Evolutionary conservation across 92 coral and sea anemone species (phyloP), one percentile per base, ranked within the genome.

Genomic region (Parazoanthus atlanticus): DNA sequence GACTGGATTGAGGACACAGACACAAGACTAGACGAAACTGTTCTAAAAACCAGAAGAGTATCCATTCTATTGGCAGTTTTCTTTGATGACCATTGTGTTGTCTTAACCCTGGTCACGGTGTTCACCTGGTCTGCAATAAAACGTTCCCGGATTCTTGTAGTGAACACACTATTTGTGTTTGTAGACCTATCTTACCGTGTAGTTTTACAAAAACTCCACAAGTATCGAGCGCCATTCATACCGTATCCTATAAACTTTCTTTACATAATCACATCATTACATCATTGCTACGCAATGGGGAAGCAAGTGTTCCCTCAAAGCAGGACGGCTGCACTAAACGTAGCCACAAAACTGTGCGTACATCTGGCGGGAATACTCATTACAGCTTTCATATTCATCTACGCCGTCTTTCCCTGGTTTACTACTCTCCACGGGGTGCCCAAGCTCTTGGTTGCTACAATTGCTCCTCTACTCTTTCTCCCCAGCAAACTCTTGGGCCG

Each of bases 371-470:
- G 29, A 16, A 1, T 40, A 12, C 30, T 40, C 29, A 17, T 76
- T 76, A 38, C 80, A 25, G 6, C 21, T 21, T 76, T 21, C 49
- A 23, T 23, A 1, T 36, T 76, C 5, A 40, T 33, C 43, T 75
- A 75, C 79, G 32, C 32, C n/a, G 40, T 76, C 15, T 76, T 76
- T 43, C 80, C 79, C 47, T 19, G 79, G 79, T 75, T 75, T 40
- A 36, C 34, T 36, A 75, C 54, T 11, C 79, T 75, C 10, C 54
- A 75, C 79, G 79, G 79, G 79, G 46, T 73, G 30, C 77, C 77
- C 36, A 73, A 73, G 40, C 77, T 73, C 9, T 73, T 73, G 40
- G 77, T 73, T 32, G 77, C 77, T 73, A 30, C 77, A 73, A 23
- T 73, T 28, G 77, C 77, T 30, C 77, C 77, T 73, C 40, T 73